Conservation (phyloP, 2,888 invertebrate species). For the Drosophila neutralis region DNA sequence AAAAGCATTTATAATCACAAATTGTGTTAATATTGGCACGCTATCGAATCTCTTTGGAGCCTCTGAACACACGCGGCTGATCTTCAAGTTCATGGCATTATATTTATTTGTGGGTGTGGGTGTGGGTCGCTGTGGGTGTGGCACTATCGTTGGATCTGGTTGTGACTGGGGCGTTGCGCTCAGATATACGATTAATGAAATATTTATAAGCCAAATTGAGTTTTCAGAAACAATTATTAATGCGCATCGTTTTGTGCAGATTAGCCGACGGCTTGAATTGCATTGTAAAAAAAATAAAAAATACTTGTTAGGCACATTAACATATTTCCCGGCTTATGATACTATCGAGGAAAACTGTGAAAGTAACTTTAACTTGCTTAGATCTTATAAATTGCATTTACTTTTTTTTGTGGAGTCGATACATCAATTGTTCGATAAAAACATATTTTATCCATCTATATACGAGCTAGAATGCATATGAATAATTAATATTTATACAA, state of each 20-base stretch:
- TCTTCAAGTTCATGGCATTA: constrained; percentile 70
- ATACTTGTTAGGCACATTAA: constrained; percentile 29
- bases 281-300: constrained; percentile 21
- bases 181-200: constrained; percentile 69
- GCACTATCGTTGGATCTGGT: constrained; percentile 30
- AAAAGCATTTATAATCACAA: constrained; percentile 79
- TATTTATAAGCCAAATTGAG: constrained; percentile 77
- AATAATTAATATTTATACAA: neutral
- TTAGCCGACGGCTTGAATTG: constrained; percentile 61
- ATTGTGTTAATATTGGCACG: constrained; percentile 81
- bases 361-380: constrained; percentile 31
- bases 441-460: neutral
- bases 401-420: neutral
- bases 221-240: constrained; percentile 70
- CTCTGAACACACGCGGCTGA: constrained; percentile 47
- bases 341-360: constrained; percentile 23
- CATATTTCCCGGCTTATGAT: constrained; percentile 19
- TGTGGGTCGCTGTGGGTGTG: constrained; percentile 46
- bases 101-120: constrained; percentile 35
- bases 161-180: constrained; percentile 22
- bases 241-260: constrained; percentile 43
- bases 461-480: neutral
- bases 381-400: constrained; percentile 3
- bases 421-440: neutral
- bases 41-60: constrained; percentile 59